Conservation (phyloP, 2,113 vertebrate genomes). For the Zeus faber region DNA sequence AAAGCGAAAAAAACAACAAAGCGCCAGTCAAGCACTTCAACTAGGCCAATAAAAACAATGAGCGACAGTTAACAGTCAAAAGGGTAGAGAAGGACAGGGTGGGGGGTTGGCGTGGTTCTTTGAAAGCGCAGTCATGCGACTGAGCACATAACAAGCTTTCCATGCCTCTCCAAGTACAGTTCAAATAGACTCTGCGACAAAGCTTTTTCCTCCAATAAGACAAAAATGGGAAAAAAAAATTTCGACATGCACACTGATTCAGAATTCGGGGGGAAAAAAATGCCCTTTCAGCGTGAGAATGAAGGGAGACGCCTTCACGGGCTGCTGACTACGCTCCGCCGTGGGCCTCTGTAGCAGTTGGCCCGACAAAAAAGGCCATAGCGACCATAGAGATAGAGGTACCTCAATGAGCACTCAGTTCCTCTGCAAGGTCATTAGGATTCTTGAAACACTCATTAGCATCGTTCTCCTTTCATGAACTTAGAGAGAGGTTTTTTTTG, state of each 20-base stretch:
- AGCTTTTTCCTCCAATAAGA: constrained; percentile 64
- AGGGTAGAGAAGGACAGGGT: constrained; percentile 16
- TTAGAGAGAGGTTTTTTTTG: constrained; percentile 60
- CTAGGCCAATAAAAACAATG: constrained; percentile 59
- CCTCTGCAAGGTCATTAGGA: constrained; percentile 85
- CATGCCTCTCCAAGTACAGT: constrained; percentile 70
- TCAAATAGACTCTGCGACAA: constrained; percentile 64
- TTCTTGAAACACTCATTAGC: constrained; percentile 90
- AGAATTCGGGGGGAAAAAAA: constrained; percentile 74
- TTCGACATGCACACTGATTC: constrained; percentile 57
- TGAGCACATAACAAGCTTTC: constrained; percentile 77
- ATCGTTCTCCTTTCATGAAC: constrained; percentile 71
- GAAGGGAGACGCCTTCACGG: constrained; percentile 93
- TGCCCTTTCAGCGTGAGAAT: constrained; percentile 82
- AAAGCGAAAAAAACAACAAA: too few species aligned
- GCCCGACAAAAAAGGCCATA: constrained; percentile 79
- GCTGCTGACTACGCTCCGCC: constrained; percentile 86
- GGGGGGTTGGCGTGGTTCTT: constrained; percentile 61
- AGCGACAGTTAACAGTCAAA: constrained; percentile 24
- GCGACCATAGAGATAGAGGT: constrained; percentile 70
- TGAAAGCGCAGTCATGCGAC: constrained; percentile 87
- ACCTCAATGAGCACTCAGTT: constrained; percentile 79
- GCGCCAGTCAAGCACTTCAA: constrained; percentile 39
- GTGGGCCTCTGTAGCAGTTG: constrained; percentile 79
- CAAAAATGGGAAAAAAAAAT: constrained; percentile 73